Percentiles rank a stretch among this genome's conserved stretches.
phyloP scores from a whole-genome alignment of 2,797 vertebrate species.

The Neostethus bicornis region DNA sequence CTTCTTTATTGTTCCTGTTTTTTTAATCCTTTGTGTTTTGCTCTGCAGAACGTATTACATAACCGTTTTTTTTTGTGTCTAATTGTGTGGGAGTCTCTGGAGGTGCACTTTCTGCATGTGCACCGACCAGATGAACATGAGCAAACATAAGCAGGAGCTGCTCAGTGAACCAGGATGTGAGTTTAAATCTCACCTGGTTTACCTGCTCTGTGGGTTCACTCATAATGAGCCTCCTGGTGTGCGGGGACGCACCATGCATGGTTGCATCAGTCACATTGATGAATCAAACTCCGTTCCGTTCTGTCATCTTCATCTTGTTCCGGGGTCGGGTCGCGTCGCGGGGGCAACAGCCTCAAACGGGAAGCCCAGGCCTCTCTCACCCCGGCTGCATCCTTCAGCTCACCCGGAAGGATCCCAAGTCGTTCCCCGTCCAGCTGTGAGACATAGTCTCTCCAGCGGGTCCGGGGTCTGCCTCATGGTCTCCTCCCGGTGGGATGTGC shows the following conservation, averaged over 20 bases:
- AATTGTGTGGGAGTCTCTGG: constrained; percentile 56
- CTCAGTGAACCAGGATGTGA: constrained; percentile 32
- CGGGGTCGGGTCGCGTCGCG: no score
- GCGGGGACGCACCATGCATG: constrained; percentile 9
- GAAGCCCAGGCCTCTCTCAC: no score
- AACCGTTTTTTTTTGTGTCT: constrained; percentile 68
- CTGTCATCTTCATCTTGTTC: no score
- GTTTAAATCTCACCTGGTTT: constrained; percentile 16
- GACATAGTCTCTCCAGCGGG: no score
- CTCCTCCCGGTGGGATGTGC: no score
- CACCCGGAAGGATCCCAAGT: no score
- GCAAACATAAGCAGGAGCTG: constrained; percentile 3
- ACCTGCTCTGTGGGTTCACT: constrained; percentile 21
- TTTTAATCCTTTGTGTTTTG: constrained; percentile 42
- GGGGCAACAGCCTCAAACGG: no score
- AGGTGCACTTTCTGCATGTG: constrained; percentile 17
- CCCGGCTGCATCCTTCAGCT: no score
- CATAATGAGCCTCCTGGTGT: constrained; percentile 10
- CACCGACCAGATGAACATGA: background rate
- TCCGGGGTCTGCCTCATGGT: no score
- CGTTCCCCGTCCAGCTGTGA: no score
- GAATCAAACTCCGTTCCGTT: constrained; percentile 23
- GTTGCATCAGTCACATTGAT: constrained; percentile 23
- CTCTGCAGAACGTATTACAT: constrained; percentile 70
- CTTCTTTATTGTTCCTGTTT: constrained; percentile 12